Evolutionary conservation across 2,113 vertebrate species (phyloP).

Genomic region (Bubalus kerabau): DNA sequence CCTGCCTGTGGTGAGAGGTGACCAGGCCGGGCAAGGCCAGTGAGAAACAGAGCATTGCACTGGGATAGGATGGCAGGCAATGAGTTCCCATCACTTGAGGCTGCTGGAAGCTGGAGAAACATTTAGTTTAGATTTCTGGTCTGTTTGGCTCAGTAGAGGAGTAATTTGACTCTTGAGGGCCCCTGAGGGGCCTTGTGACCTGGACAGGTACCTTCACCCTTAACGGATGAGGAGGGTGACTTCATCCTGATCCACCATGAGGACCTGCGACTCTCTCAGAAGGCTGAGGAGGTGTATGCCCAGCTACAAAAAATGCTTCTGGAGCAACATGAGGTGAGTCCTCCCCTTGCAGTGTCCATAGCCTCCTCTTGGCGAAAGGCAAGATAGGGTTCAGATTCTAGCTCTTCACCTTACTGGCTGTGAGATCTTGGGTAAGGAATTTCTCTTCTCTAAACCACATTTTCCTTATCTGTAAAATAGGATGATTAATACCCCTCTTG

Average conservation of each 20-base stretch:
- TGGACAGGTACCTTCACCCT: constrained; percentile 91
- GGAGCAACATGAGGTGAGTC: constrained; percentile 90
- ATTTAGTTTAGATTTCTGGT: background rate
- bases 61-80: background rate
- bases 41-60: background rate
- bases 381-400: background rate
- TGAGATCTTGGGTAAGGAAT: background rate
- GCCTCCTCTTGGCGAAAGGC: background rate
- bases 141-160: background rate
- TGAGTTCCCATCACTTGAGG: background rate
- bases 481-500: background rate
- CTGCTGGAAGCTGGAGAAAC: background rate
- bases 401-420: background rate
- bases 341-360: background rate
- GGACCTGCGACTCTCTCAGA: constrained; percentile 89
- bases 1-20: background rate
- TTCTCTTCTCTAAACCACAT: background rate
- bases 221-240: constrained; percentile 90
- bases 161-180: constrained; percentile 46
- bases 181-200: constrained; percentile 63
- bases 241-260: constrained; percentile 95
- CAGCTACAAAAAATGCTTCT: constrained; percentile 90
- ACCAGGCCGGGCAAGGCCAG: background rate
- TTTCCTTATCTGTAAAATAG: background rate
- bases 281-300: constrained; percentile 88